Conservation (phyloP, 2,113 vertebrate genomes). For the Tor tambroides region DNA sequence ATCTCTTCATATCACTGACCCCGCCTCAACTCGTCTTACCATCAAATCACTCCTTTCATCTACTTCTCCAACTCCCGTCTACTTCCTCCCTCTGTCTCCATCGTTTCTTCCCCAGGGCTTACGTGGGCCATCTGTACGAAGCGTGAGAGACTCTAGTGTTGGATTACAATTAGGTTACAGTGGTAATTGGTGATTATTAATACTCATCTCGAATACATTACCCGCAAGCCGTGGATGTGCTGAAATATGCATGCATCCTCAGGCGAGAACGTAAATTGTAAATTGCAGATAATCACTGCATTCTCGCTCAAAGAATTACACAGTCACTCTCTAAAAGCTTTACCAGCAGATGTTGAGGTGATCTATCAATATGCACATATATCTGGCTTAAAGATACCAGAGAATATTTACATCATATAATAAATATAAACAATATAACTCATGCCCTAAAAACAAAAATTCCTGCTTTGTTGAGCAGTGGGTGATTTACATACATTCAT, state of each 20-base stretch:
- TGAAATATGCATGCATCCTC: slow-evolving; percentile 67
- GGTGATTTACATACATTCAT: neutral
- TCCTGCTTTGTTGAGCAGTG: neutral
- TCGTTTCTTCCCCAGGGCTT: slow-evolving; percentile 32
- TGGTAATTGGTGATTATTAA: slow-evolving; percentile 59
- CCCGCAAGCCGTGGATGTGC: slow-evolving; percentile 57
- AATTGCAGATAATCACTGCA: slow-evolving; percentile 18
- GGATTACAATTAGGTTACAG: slow-evolving; percentile 40
- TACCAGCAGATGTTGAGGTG: neutral
- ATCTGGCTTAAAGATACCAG: neutral
- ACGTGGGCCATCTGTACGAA: slow-evolving; percentile 53
- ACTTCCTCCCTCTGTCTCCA: slow-evolving; percentile 21
- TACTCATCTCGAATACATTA: slow-evolving; percentile 61
- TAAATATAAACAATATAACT: neutral
- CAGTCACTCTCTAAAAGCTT: neutral
- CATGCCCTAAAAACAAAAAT: neutral
- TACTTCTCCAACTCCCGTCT: slow-evolving; percentile 5
- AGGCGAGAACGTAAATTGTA: slow-evolving; percentile 44
- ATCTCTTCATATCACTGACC: neutral
- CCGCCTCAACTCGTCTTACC: neutral
- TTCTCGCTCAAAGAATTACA: slow-evolving; percentile 31
- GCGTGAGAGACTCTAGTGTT: neutral
- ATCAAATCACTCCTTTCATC: slow-evolving; percentile 23
- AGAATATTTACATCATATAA: slow-evolving; percentile 10
- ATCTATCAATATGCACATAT: neutral